Conservation (phyloP, 2,888 invertebrate genomes). For the Tiliacea citrago region DNA sequence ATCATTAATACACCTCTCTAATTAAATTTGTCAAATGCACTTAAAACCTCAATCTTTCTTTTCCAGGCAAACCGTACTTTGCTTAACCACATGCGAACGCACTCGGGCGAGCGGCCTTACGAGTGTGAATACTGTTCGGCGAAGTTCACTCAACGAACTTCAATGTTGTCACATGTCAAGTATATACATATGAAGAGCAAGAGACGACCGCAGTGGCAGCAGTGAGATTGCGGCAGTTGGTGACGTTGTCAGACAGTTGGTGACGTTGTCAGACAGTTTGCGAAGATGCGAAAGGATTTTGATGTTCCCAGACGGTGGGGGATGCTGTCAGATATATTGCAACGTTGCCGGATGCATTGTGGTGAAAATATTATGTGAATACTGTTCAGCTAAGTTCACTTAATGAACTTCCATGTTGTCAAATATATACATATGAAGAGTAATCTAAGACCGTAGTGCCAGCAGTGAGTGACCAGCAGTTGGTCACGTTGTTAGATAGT, state of each 20-base stretch:
- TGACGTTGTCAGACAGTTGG: neutral
- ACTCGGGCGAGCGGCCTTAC: slow-evolving; percentile 75
- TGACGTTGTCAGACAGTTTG: neutral
- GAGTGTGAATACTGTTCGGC: slow-evolving; percentile 69
- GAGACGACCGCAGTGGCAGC: slow-evolving; percentile 41
- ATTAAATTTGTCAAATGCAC: neutral
- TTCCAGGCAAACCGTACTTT: slow-evolving; percentile 65
- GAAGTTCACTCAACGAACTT: slow-evolving; percentile 76
- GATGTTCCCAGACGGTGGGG: neutral
- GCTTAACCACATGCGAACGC: slow-evolving; percentile 71
- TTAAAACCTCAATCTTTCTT: neutral
- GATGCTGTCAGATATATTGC: neutral
- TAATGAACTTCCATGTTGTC: too few species aligned
- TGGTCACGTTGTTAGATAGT: neutral
- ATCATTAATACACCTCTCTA: too few species aligned
- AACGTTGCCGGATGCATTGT: neutral
- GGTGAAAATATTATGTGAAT: slow-evolving; percentile 49
- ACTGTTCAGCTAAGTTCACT: slow-evolving; percentile 69
- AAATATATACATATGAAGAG: too few species aligned
- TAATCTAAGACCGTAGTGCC: too few species aligned
- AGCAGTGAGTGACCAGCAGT: too few species aligned
- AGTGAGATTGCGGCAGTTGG: neutral
- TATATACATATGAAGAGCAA: slow-evolving; percentile 55
- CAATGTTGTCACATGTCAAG: slow-evolving; percentile 68
- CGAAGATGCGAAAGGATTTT: neutral